These are phyloP conservation scores for Tarsius wallacei DNA, from an alignment of 2,797 vertebrate genomes.

Conservation along the genomic window DNA sequence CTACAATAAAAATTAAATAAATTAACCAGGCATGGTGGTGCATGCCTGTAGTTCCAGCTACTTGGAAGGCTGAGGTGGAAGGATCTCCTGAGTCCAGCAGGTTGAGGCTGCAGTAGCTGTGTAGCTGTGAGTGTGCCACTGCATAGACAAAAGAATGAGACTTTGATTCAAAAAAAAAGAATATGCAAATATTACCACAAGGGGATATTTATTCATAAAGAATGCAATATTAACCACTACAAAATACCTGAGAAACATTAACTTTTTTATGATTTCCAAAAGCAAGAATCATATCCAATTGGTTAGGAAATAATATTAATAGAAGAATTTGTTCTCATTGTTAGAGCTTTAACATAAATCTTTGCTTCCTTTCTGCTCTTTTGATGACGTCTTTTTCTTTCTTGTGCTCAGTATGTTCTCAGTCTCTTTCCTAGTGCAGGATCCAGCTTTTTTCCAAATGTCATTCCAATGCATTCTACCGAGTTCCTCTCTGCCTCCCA, in stretches of 20 bases:
- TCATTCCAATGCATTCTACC: not conserved
- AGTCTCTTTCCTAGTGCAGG: not conserved
- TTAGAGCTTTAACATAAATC: not conserved
- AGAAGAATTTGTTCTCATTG: not conserved
- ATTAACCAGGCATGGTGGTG: too few species aligned
- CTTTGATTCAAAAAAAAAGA: not conserved
- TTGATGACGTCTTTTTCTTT: not conserved
- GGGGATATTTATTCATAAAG: not conserved
- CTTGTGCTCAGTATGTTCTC: not conserved
- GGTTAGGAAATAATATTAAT: not conserved
- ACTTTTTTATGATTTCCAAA: conserved; percentile 7
- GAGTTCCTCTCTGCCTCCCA: conserved; percentile 45
- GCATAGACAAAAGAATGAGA: too few species aligned
- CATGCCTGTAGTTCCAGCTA: too few species aligned
- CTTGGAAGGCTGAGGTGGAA: too few species aligned
- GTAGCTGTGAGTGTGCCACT: too few species aligned
- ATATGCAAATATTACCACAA: not conserved
- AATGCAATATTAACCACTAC: not conserved
- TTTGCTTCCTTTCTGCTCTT: conserved; percentile 25
- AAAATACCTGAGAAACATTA: not conserved
- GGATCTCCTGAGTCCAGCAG: too few species aligned
- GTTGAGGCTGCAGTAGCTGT: too few species aligned
- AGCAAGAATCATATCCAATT: conserved; percentile 12
- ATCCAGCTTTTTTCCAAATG: conserved; percentile 57
- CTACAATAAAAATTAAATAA: too few species aligned